Evolutionary conservation across 2,888 invertebrate genomes (phyloP).

Genomic region (Oscheius myriophilus): DNA sequence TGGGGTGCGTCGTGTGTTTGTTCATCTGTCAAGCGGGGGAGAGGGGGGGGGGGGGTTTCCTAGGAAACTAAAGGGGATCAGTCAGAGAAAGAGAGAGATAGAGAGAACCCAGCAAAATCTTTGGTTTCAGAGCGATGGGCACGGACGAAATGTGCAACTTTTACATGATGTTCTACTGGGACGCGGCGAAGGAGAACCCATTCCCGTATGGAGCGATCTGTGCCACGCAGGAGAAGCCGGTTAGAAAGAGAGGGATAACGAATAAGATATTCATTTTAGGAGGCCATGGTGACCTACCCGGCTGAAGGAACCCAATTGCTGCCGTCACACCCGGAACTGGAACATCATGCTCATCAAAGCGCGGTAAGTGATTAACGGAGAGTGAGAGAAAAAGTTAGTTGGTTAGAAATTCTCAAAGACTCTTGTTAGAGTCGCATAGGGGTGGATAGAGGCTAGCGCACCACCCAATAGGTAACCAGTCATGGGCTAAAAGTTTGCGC

Average conservation of each 20-base stretch:
- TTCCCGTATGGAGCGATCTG: slow-evolving; percentile 69
- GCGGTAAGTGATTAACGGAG: slow-evolving; percentile 20
- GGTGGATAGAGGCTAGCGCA: too few species aligned
- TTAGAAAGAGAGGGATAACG: background rate
- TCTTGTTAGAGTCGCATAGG: too few species aligned
- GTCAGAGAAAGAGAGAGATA: background rate
- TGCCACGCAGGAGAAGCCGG: slow-evolving; percentile 15
- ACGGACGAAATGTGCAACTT: slow-evolving; percentile 75
- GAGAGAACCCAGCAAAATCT: background rate
- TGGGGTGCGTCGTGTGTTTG: slow-evolving; percentile 74
- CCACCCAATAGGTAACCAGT: too few species aligned
- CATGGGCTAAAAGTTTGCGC: too few species aligned
- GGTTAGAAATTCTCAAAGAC: too few species aligned
- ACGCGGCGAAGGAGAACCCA: slow-evolving; percentile 66
- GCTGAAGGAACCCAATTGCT: slow-evolving; percentile 44
- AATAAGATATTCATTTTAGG: slow-evolving; percentile 12
- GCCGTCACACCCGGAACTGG: slow-evolving; percentile 70
- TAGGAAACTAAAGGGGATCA: slow-evolving; percentile 2
- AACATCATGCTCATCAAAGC: slow-evolving; percentile 72
- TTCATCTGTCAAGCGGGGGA: slow-evolving; percentile 7
- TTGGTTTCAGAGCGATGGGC: slow-evolving; percentile 71
- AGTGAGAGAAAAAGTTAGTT: too few species aligned
- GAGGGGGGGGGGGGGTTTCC: background rate
- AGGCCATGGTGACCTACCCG: slow-evolving; percentile 54
- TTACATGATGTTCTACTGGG: slow-evolving; percentile 73